Evolutionary conservation across 2,888 invertebrate species (phyloP).

Genomic region (Antheraea assamensis): DNA sequence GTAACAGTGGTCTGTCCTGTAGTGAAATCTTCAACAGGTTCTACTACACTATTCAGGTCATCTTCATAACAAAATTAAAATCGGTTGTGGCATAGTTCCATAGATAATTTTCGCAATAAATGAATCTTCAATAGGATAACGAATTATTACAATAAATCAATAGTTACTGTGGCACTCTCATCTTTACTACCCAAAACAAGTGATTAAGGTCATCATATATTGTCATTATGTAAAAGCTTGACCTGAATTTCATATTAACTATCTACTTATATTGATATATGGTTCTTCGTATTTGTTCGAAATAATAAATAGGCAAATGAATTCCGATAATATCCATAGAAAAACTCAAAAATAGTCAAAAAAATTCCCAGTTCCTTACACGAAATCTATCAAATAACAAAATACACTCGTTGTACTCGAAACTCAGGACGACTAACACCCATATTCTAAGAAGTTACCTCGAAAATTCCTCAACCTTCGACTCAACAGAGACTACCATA

Average conservation of each 20-base stretch:
- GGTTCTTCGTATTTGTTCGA: background rate
- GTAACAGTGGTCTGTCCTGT: background rate
- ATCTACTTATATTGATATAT: background rate
- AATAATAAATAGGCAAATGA: background rate
- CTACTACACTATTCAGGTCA: background rate
- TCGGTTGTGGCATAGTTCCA: background rate
- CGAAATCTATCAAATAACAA: background rate
- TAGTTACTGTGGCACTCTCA: background rate
- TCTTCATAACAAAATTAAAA: background rate
- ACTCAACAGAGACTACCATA: no score
- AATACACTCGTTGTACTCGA: background rate
- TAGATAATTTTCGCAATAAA: background rate
- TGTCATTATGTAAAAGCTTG: background rate
- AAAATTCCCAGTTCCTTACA: background rate
- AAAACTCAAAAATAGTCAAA: background rate
- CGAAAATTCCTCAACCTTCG: no score
- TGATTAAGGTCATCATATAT: slow-evolving; percentile 1
- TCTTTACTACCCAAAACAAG: background rate
- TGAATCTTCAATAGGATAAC: background rate
- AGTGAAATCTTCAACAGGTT: background rate
- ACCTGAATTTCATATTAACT: background rate
- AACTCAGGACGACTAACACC: background rate
- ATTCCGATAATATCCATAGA: background rate
- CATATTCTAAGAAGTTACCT: no score
- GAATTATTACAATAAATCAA: background rate